Percentiles rank a stretch among this genome's conserved stretches.
Evolutionary conservation across 1,140 invertebrate species (phyloP).

Genomic region (Neuroterus valhalla): DNA sequence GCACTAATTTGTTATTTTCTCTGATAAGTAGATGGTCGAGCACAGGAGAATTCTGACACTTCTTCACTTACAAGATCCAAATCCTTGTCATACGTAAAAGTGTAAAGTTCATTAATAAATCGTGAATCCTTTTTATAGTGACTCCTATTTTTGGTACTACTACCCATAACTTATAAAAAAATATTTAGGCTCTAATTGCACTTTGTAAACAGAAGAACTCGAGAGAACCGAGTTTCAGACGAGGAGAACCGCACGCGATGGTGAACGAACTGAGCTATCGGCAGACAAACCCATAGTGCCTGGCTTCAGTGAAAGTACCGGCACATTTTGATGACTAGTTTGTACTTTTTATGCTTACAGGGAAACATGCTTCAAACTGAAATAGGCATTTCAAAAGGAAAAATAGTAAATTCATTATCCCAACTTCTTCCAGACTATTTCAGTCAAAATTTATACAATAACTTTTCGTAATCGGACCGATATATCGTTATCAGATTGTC

Average conservation of each 20-base stretch:
- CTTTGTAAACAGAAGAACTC: background rate
- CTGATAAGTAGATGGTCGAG: background rate
- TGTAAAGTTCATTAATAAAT: constrained; percentile 88
- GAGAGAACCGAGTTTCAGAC: background rate
- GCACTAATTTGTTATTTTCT: too few relatives aligned
- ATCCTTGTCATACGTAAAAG: constrained; percentile 87
- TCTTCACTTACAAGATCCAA: constrained; percentile 66
- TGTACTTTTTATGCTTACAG: too few relatives aligned
- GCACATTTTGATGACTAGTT: too few relatives aligned
- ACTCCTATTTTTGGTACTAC: constrained; percentile 71
- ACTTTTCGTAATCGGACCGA: too few relatives aligned
- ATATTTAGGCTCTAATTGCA: background rate
- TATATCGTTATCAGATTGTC: too few relatives aligned
- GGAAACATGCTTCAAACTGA: too few relatives aligned
- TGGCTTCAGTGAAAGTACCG: too few relatives aligned
- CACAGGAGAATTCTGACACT: background rate
- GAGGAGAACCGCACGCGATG: constrained; percentile 43
- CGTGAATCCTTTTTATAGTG: constrained; percentile 91
- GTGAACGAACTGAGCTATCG: constrained; percentile 55
- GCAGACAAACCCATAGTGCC: background rate
- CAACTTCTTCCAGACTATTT: too few relatives aligned
- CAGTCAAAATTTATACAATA: too few relatives aligned
- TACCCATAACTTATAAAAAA: constrained; percentile 60
- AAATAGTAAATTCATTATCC: too few relatives aligned
- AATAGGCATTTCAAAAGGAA: too few relatives aligned